phyloP scores from a whole-genome alignment of 2,113 vertebrate species.

The Leucoraja erinaceus region DNA sequence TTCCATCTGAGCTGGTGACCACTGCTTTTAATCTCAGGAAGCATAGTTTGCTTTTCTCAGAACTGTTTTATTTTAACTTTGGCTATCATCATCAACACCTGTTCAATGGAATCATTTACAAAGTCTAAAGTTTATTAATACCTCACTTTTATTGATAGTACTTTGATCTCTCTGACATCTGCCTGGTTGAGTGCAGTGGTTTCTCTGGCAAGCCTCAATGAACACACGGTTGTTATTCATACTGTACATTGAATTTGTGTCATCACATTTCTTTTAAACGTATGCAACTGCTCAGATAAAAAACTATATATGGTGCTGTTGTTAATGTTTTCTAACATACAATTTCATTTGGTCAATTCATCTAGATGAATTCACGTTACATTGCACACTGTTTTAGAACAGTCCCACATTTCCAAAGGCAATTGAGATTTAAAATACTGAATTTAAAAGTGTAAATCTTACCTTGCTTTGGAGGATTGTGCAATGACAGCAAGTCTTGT shows the following conservation, averaged over 20 bases:
- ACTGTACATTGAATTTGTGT: background rate
- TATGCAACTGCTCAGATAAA: background rate
- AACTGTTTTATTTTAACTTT: background rate
- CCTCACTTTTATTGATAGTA: background rate
- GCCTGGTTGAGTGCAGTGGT: background rate
- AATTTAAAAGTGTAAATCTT: background rate
- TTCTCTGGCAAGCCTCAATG: background rate
- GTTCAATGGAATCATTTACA: background rate
- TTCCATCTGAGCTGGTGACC: background rate
- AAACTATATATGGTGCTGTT: background rate
- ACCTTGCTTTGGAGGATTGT: background rate
- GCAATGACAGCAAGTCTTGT: background rate
- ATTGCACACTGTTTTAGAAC: background rate
- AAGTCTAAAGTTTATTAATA: background rate
- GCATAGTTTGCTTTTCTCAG: background rate
- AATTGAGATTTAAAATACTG: background rate
- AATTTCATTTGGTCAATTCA: background rate
- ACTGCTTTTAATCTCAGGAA: background rate
- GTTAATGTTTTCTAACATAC: background rate
- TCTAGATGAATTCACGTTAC: background rate
- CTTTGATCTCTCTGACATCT: background rate
- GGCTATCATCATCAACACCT: no score
- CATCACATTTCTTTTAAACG: background rate
- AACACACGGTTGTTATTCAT: background rate
- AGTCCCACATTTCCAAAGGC: background rate